phyloP scores from a whole-genome alignment of 2,113 vertebrate species.

The Strix uralensis region DNA sequence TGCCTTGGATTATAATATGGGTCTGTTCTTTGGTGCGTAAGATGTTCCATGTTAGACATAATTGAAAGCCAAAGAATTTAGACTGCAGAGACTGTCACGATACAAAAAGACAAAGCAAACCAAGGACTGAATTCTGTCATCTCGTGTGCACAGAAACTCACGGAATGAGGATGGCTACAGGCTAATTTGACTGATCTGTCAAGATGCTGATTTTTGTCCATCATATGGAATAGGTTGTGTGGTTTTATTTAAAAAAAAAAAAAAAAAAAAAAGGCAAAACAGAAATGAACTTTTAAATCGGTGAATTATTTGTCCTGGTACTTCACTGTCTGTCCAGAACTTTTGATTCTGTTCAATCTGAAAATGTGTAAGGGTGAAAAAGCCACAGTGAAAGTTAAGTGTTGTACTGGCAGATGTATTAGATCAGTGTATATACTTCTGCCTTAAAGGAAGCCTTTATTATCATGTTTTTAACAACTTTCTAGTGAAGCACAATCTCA shows the following conservation, averaged over 20 bases:
- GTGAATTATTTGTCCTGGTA: conserved; percentile 6
- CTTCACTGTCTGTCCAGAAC: not conserved
- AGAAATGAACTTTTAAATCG: not conserved
- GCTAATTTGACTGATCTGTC: conserved; percentile 4
- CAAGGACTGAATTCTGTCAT: not conserved
- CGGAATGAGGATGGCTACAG: not conserved
- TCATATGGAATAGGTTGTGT: conserved; percentile 15
- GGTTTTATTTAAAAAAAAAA: not conserved
- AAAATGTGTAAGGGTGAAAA: conserved; percentile 1
- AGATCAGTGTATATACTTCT: conserved; percentile 41
- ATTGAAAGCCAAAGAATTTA: conserved; percentile 55
- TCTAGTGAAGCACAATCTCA: conserved; percentile 69
- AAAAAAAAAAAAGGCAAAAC: not conserved
- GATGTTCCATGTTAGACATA: not conserved
- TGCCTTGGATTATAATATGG: not conserved
- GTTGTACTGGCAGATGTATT: conserved; percentile 54
- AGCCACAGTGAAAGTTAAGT: conserved; percentile 1
- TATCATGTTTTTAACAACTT: conserved; percentile 60
- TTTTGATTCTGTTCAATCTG: not conserved
- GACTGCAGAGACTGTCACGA: not conserved
- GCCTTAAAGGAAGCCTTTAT: conserved; percentile 75
- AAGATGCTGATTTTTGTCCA: conserved; percentile 40
- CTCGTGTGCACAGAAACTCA: conserved; percentile 16
- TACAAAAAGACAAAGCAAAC: not conserved
- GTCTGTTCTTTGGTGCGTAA: conserved; percentile 20